Conservation (phyloP, 2,797 vertebrate genomes). For the Manis pentadactyla region DNA sequence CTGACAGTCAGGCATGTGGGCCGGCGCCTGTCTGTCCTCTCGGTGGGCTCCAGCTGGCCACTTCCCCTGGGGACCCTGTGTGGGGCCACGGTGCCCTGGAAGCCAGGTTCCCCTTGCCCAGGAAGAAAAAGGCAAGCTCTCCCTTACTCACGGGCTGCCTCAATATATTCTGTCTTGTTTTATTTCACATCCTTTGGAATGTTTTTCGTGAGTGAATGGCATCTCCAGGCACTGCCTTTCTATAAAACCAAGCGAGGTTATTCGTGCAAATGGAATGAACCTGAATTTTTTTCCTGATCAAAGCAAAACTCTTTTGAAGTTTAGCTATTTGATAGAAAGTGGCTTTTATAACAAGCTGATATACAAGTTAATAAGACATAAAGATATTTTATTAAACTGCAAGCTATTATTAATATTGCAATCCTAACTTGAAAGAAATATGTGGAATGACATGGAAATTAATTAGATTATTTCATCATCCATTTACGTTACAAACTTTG, state of each 20-base stretch:
- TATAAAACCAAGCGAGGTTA: slow-evolving; percentile 85
- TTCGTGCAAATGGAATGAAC: slow-evolving; percentile 89
- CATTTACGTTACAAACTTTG: slow-evolving; percentile 95
- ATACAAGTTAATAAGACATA: slow-evolving; percentile 91
- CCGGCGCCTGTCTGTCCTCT: not conserved
- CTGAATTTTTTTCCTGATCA: slow-evolving; percentile 89
- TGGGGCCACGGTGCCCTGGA: not conserved
- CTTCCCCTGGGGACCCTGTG: rapidly evolving
- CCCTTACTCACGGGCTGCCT: slow-evolving; percentile 52
- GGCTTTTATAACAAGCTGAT: slow-evolving; percentile 89
- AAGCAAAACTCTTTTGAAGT: slow-evolving; percentile 91
- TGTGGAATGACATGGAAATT: slow-evolving; percentile 92
- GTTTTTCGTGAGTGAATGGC: slow-evolving; percentile 80
- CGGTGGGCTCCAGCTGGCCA: not conserved
- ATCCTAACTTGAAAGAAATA: slow-evolving; percentile 91
- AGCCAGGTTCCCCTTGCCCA: not conserved
- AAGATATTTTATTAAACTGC: slow-evolving; percentile 92
- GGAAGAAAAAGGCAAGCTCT: not conserved
- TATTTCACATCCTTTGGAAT: slow-evolving; percentile 76
- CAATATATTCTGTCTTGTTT: slow-evolving; percentile 56
- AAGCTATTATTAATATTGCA: slow-evolving; percentile 91
- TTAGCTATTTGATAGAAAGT: slow-evolving; percentile 91
- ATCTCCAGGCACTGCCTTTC: slow-evolving; percentile 86
- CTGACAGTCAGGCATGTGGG: not conserved
- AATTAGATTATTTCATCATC: slow-evolving; percentile 94